Percentiles rank a stretch among this genome's conserved stretches.
phyloP scores from a whole-genome alignment of 2,888 invertebrate species.

The Coecobrya sp. region DNA sequence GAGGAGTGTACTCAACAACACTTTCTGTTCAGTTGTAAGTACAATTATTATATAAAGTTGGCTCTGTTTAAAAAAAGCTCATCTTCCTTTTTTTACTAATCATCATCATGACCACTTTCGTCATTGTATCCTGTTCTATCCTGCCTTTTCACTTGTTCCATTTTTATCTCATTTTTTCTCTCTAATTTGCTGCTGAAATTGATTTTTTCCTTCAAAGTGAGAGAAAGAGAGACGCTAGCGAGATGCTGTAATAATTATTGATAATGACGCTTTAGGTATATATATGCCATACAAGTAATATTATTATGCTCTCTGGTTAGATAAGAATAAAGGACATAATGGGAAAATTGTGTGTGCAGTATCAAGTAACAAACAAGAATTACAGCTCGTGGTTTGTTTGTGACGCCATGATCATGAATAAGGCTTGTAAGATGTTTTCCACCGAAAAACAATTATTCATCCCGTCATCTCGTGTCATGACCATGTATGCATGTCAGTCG shows the following conservation, averaged over 20 bases:
- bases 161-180: slow-evolving; percentile 27
- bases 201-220: slow-evolving; percentile 7
- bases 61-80: slow-evolving; percentile 14
- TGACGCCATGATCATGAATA: neutral
- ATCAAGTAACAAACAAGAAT: slow-evolving; percentile 5
- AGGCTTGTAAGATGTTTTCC: slow-evolving; percentile 42
- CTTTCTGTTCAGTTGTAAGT: too few relatives aligned
- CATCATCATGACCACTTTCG: slow-evolving; percentile 55
- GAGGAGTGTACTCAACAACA: neutral
- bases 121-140: slow-evolving; percentile 71
- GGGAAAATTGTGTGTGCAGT: neutral
- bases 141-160: slow-evolving; percentile 39
- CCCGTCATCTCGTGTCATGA: slow-evolving; percentile 45
- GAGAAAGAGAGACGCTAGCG: neutral
- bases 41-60: neutral
- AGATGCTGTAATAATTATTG: neutral
- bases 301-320: neutral
- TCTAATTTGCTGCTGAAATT: slow-evolving; percentile 45
- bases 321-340: slow-evolving; percentile 7
- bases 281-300: too few relatives aligned
- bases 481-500: slow-evolving; percentile 39
- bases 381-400: neutral
- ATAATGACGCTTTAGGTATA: neutral
- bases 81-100: slow-evolving; percentile 46
- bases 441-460: slow-evolving; percentile 75